Percentiles rank a stretch among this genome's conserved stretches.
These are phyloP conservation scores for Platypus cylindrus DNA, from an alignment of 2,888 invertebrate species.

Conservation along the genomic window DNA sequence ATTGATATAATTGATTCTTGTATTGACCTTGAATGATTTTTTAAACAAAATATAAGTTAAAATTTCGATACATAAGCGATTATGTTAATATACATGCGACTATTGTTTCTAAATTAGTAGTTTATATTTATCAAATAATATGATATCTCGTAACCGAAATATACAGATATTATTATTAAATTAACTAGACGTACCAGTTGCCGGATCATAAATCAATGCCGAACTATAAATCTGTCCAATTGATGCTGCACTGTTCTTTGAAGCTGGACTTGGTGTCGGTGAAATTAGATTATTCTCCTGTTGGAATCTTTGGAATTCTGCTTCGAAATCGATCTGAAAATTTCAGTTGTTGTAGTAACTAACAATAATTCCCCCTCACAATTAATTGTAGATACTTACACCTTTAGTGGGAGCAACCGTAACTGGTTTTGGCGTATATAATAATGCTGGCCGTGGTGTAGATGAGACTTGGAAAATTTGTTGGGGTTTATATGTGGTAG, in stretches of 20 bases:
- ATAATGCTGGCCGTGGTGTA: slow-evolving; percentile 40
- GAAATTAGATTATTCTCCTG: slow-evolving; percentile 48
- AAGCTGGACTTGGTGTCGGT: slow-evolving; percentile 37
- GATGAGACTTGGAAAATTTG: slow-evolving; percentile 44
- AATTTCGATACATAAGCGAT: too few species aligned
- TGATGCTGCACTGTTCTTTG: slow-evolving; percentile 27
- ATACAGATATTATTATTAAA: too few species aligned
- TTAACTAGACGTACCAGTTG: too few species aligned
- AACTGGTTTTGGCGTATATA: slow-evolving; percentile 28
- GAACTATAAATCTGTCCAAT: slow-evolving; percentile 59
- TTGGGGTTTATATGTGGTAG: slow-evolving; percentile 54
- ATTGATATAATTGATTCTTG: slow-evolving; percentile 65
- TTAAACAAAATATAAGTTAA: not conserved
- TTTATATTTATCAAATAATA: not conserved
- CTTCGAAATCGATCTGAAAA: slow-evolving; percentile 47
- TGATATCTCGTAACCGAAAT: too few species aligned
- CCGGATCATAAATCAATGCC: slow-evolving; percentile 63
- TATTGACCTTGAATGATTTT: slow-evolving; percentile 41
- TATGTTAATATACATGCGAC: too few species aligned
- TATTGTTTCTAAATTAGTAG: too few species aligned
- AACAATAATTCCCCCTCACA: slow-evolving; percentile 9
- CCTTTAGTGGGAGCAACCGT: slow-evolving; percentile 24
- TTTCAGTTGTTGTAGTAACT: not conserved
- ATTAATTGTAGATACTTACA: too few species aligned
- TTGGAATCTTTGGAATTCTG: slow-evolving; percentile 61